These are phyloP conservation scores for Drosophila varians DNA, from an alignment of 1,140 invertebrate species.

Conservation along the genomic window DNA sequence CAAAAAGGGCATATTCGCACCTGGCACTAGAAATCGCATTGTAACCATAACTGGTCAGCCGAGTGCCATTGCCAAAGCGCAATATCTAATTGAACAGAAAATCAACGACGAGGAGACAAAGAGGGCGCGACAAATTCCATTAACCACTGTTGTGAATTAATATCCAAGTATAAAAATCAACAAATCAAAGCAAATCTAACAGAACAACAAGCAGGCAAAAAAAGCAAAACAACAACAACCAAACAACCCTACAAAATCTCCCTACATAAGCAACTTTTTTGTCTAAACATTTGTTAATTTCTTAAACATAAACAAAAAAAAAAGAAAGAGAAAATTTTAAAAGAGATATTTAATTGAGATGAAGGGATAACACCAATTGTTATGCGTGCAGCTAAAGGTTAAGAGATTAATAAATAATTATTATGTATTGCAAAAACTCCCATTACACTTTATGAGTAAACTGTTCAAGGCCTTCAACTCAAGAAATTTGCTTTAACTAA, in stretches of 20 bases:
- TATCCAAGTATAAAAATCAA: conserved; percentile 33
- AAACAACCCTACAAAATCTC: conserved; percentile 23
- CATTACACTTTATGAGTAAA: conserved; percentile 37
- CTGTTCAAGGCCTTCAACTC: conserved; percentile 35
- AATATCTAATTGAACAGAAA: conserved; percentile 97
- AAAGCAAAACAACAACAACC: conserved; percentile 66
- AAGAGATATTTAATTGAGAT: conserved; percentile 5
- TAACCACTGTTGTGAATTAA: conserved; percentile 88
- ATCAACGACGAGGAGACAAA: conserved; percentile 97
- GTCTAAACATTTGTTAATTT: conserved; percentile 45
- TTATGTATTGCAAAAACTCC: conserved; percentile 33
- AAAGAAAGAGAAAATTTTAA: conserved; percentile 18
- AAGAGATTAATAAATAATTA: conserved; percentile 46
- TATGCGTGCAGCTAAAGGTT: conserved; percentile 46
- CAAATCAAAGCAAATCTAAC: conserved; percentile 48
- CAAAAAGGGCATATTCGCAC: conserved; percentile 98
- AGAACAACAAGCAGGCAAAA: conserved; percentile 56
- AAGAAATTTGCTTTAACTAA: conserved; percentile 46
- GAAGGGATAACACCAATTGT: conserved; percentile 65
- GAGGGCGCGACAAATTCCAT: conserved; percentile 93
- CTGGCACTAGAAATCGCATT: conserved; percentile 97
- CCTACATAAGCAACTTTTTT: conserved; percentile 47
- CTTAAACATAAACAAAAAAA: conserved; percentile 3
- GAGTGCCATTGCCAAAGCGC: conserved; percentile 94
- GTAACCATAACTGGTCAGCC: conserved; percentile 96